Percentiles rank a stretch among this genome's conserved stretches.
Evolutionary conservation across 2,888 invertebrate species (phyloP).

Genomic region (Synergus gifuensis): DNA sequence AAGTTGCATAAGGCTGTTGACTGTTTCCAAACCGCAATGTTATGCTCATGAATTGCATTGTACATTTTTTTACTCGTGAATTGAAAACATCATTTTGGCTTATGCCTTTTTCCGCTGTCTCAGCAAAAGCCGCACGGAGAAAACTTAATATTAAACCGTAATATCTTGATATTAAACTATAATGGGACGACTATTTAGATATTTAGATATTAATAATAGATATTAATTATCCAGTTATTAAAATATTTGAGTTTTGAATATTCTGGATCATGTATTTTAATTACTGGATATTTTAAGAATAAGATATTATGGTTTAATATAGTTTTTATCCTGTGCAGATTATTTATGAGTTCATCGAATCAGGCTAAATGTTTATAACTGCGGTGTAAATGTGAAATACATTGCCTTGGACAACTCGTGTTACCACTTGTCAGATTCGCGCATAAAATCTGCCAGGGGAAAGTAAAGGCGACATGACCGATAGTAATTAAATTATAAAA

Average conservation of each 20-base stretch:
- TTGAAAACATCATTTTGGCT: constrained; percentile 25
- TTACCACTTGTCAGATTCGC: constrained; percentile 14
- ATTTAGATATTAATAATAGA: too few relatives aligned
- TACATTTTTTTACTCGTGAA: neutral
- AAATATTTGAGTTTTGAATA: too few relatives aligned
- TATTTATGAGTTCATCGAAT: constrained; percentile 30
- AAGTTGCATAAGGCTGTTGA: constrained; percentile 36
- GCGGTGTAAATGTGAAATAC: constrained; percentile 1
- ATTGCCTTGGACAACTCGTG: neutral
- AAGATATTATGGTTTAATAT: too few relatives aligned
- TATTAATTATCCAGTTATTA: too few relatives aligned
- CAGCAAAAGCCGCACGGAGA: constrained; percentile 9
- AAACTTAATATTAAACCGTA: too few relatives aligned
- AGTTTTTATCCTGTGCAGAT: neutral
- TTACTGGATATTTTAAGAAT: too few relatives aligned
- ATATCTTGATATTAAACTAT: too few relatives aligned
- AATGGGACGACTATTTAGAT: too few relatives aligned
- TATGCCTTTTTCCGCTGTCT: neutral
- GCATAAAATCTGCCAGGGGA: constrained; percentile 30
- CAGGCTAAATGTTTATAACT: constrained; percentile 14
- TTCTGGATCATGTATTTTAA: too few relatives aligned
- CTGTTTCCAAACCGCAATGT: constrained; percentile 25
- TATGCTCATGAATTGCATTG: constrained; percentile 12
- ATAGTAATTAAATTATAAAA: constrained; percentile 2
- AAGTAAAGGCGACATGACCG: constrained; percentile 25